Conservation (phyloP, 2,113 vertebrate species). For the Galbula dea region DNA sequence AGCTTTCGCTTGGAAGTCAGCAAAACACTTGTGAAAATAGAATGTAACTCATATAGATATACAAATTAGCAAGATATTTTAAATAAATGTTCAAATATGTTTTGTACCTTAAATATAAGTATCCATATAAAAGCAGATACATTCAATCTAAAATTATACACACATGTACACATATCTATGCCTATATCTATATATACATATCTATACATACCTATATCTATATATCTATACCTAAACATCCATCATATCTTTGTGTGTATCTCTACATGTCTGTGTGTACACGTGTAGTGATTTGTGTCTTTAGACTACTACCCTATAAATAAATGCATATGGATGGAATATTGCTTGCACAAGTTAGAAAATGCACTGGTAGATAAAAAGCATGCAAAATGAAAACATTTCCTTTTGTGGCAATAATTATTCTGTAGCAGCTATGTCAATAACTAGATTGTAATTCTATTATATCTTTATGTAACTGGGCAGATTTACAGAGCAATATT, state of each 20-base stretch:
- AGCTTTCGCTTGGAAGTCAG: not conserved
- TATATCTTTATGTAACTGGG: not conserved
- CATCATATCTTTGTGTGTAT: not conserved
- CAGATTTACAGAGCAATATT: not conserved
- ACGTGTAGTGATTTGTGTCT: not conserved
- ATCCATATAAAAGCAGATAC: not conserved
- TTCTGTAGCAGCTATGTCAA: not conserved
- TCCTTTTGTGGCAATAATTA: not conserved
- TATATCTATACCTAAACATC: not conserved
- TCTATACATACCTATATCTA: not conserved
- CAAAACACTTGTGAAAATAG: not conserved
- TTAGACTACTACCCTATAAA: not conserved
- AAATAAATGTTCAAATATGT: not conserved
- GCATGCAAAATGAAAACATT: not conserved
- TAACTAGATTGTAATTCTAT: not conserved
- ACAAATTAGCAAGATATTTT: not conserved
- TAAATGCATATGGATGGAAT: not conserved
- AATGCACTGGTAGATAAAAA: not conserved
- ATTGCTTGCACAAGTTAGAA: not conserved
- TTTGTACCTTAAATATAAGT: not conserved
- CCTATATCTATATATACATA: not conserved
- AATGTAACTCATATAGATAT: not conserved
- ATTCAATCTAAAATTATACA: not conserved
- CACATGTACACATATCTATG: not conserved
- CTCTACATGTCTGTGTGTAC: not conserved